phyloP scores from a whole-genome alignment of 2,113 vertebrate species.

The Cryptomyrus ogoouensis region DNA sequence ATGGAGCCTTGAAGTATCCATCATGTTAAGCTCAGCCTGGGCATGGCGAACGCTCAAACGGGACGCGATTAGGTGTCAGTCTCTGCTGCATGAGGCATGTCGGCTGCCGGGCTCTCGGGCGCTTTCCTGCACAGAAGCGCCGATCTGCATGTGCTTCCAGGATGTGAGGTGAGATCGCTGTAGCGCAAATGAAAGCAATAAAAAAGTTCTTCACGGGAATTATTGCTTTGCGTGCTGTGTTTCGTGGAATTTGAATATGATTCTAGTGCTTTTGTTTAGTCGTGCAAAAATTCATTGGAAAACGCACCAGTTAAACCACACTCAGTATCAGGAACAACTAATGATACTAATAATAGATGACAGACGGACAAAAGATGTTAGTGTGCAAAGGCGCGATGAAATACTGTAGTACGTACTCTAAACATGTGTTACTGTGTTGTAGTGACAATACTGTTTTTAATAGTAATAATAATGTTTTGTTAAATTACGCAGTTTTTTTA shows the following conservation, averaged over 20 bases:
- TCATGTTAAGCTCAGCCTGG: background rate
- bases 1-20: background rate
- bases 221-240: background rate
- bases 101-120: slow-evolving; percentile 27
- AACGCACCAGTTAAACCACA: background rate
- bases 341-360: background rate
- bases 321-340: background rate
- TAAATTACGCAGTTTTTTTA: background rate
- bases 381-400: background rate
- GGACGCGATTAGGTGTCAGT: background rate
- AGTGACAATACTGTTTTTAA: background rate
- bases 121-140: background rate
- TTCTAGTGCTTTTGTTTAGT: background rate
- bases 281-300: background rate
- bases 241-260: background rate
- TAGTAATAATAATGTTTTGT: background rate
- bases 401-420: background rate
- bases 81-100: slow-evolving; percentile 38
- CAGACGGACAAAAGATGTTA: background rate
- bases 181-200: background rate
- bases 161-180: slow-evolving; percentile 41
- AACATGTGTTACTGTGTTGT: background rate
- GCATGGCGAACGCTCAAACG: background rate
- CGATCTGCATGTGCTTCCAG: slow-evolving; percentile 15
- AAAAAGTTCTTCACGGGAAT: background rate